These are phyloP conservation scores for Hyles vespertilio DNA, from an alignment of 1,140 invertebrate species.

Conservation along the genomic window DNA sequence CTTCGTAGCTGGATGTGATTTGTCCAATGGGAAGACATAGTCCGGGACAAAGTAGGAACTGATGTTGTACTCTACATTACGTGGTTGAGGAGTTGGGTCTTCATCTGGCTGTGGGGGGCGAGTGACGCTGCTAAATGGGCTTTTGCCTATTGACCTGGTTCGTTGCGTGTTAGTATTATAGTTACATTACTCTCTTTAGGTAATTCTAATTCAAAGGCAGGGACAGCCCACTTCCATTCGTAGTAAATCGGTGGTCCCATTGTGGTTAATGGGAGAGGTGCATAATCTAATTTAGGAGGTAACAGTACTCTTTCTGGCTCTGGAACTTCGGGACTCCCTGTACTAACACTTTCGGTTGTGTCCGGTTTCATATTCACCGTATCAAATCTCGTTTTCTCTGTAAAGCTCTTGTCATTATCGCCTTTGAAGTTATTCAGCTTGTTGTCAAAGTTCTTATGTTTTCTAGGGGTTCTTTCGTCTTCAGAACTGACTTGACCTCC, in stretches of 20 bases:
- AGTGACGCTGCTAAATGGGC: slow-evolving; percentile 44
- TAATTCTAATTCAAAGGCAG: slow-evolving; percentile 75
- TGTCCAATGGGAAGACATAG: slow-evolving; percentile 76
- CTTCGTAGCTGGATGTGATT: slow-evolving; percentile 75
- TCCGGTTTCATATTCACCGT: slow-evolving; percentile 47
- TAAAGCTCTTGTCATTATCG: slow-evolving; percentile 40
- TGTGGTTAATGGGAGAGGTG: slow-evolving; percentile 65
- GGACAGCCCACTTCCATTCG: slow-evolving; percentile 79
- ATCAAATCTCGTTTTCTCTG: slow-evolving; percentile 41
- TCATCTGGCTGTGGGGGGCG: slow-evolving; percentile 31
- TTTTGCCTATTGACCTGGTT: slow-evolving; percentile 27
- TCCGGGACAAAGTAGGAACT: slow-evolving; percentile 76
- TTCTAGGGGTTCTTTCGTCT: slow-evolving; percentile 53
- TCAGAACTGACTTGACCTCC: slow-evolving; percentile 53
- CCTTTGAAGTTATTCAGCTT: slow-evolving; percentile 45
- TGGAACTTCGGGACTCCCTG: slow-evolving; percentile 15
- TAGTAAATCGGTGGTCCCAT: slow-evolving; percentile 79
- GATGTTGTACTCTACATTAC: slow-evolving; percentile 57
- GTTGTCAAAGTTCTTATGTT: slow-evolving; percentile 49
- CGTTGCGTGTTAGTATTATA: slow-evolving; percentile 23
- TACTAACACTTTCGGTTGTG: not conserved
- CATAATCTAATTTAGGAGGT: slow-evolving; percentile 58
- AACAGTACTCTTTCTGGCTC: slow-evolving; percentile 42
- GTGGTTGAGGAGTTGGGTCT: slow-evolving; percentile 37
- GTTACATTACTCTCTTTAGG: slow-evolving; percentile 57